Base-by-base conservation (phyloP, 2,888 invertebrate species). In the Latheticus oryzae region DNA sequence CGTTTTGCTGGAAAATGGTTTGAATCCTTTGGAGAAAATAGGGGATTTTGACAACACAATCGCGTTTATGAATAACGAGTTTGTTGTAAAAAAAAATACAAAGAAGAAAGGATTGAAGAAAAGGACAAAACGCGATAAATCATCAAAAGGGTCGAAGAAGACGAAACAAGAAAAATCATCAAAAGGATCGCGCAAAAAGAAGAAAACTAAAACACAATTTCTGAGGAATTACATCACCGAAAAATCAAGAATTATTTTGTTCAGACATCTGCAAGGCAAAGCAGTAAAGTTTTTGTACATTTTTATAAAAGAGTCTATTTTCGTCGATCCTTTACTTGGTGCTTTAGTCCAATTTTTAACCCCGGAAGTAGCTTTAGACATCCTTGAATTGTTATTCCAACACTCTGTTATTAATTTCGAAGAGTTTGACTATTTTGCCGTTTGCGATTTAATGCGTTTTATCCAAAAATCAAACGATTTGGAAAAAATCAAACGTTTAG, bases 21-120 rank as follows among this genome's bases (percentile, higher is more conserved):
- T 73, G 8, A 77, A 76, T 58, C 75, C 77, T 1, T 66, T 78
- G 13, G 58, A 68, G 24, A 43, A 53, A 2, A 61, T 76, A 2
- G 65, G 57, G 2, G 55, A 67, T 11, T 65, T 61, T 38, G 72
- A 71, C 28, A 78, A 78, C 54, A 65, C 62, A 1, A 60, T 75
- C 5, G 73, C 69, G 35, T 78, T 77, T 63, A 64, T 72, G 21
- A 60, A 63, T 38, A 24, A 32, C 5, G 33, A 57, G 15, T 37
- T 35, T 26, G 13, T 16, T 38, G 3, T 5, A 33, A 40, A 58
- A 40, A 47, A 60, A 38, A 47, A 37, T 32, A 13, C 12, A 4
- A 42, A 15, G 4, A 50, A 33, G 32, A 52, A 60, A 47, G 21
- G 4, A 5, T 26, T 38, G 28, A 54, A 40, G n/a, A n/a, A n/a